These are phyloP conservation scores for Crocallis elinguaria DNA, from an alignment of 2,888 invertebrate species.

Conservation along the genomic window DNA sequence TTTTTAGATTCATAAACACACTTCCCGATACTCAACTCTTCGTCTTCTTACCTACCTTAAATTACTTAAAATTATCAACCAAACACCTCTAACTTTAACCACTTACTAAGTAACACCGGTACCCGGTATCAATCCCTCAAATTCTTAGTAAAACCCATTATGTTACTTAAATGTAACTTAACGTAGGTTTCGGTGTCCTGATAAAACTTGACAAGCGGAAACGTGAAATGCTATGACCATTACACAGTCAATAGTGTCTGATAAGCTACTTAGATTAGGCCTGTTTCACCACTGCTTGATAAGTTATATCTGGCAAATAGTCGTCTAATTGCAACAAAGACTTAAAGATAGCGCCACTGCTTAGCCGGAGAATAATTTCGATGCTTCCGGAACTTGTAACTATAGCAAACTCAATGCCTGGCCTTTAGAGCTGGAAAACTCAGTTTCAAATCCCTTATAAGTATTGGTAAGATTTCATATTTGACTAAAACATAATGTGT, in stretches of 20 bases:
- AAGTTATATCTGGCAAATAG: neutral
- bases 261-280: slow-evolving; percentile 21
- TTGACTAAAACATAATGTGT: too few species aligned
- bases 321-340: too few species aligned
- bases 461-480: too few species aligned
- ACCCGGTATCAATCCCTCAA: slow-evolving; percentile 6
- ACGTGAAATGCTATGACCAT: slow-evolving; percentile 26
- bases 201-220: slow-evolving; percentile 27
- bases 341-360: too few species aligned
- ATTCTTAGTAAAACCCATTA: slow-evolving; percentile 22
- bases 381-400: too few species aligned
- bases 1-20: too few species aligned
- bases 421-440: too few species aligned
- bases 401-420: too few species aligned
- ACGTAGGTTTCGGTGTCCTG: slow-evolving; percentile 24
- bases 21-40: too few species aligned
- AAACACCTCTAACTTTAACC: slow-evolving; percentile 1
- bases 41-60: too few species aligned
- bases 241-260: slow-evolving; percentile 19
- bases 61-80: neutral
- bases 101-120: slow-evolving; percentile 2
- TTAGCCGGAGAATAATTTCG: too few species aligned
- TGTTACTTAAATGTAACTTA: slow-evolving; percentile 25
- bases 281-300: slow-evolving; percentile 8
- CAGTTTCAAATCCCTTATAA: too few species aligned